Evolutionary conservation across 2,888 invertebrate genomes (phyloP).

Genomic region (Rambutsinella grinnellia): DNA sequence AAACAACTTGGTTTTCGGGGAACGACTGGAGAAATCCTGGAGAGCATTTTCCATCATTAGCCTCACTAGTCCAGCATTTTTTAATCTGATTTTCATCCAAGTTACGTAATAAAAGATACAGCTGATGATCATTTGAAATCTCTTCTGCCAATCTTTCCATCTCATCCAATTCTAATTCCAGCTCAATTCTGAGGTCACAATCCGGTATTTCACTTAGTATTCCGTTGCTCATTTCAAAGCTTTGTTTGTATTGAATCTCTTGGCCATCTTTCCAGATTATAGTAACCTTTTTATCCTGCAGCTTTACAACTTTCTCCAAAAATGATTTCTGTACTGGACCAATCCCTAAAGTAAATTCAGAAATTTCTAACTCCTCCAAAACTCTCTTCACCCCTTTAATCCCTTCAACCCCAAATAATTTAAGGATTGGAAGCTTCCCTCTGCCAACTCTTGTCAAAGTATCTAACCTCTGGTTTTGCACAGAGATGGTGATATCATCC

Average conservation of each 20-base stretch:
- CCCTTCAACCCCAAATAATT: not conserved
- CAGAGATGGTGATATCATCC: not conserved
- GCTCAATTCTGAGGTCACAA: not conserved
- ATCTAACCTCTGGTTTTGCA: not conserved
- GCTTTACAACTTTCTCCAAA: no score
- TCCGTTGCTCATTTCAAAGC: not conserved
- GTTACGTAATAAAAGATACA: not conserved
- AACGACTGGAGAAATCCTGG: not conserved
- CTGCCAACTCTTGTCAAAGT: not conserved
- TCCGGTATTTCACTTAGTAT: not conserved
- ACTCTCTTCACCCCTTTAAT: not conserved
- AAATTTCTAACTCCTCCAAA: not conserved
- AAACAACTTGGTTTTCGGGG: not conserved
- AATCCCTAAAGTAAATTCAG: not conserved
- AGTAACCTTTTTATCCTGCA: no score
- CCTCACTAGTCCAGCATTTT: not conserved
- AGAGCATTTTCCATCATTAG: no score
- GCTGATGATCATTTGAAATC: not conserved
- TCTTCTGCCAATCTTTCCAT: not conserved
- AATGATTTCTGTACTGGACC: no score
- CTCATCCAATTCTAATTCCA: not conserved
- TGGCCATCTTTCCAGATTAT: no score
- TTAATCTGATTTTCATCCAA: not conserved
- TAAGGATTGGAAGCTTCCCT: not conserved
- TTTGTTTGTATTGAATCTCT: no score